Conservation (phyloP, 2,797 vertebrate genomes). For the Propithecus perrieri region DNA sequence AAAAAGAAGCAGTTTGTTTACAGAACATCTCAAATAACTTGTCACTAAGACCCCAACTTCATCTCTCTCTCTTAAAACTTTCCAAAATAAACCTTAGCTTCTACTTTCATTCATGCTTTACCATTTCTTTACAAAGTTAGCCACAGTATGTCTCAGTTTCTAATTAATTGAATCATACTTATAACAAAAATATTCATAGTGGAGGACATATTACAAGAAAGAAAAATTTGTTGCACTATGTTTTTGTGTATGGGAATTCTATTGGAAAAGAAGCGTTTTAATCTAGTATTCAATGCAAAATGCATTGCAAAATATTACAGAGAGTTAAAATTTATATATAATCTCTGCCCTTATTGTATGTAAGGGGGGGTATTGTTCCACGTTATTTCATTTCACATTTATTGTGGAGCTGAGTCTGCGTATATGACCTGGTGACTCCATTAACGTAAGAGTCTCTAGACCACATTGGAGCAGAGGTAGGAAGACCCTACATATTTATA, state of each 20-base stretch:
- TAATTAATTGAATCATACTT: background rate
- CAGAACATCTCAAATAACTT: background rate
- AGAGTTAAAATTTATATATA: background rate
- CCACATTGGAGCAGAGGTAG: background rate
- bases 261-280: background rate
- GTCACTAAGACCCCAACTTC: background rate
- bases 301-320: background rate
- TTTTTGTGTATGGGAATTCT: background rate
- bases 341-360: background rate
- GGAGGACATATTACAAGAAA: background rate
- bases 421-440: accelerated
- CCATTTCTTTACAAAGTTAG: background rate
- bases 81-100: background rate
- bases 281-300: background rate
- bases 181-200: background rate
- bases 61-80: background rate
- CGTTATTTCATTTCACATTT: background rate
- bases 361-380: background rate
- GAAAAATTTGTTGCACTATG: background rate
- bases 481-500: background rate
- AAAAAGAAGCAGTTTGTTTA: background rate
- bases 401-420: too few relatives aligned
- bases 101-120: background rate
- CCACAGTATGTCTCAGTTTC: background rate
- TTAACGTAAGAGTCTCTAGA: background rate